A percentile compares a stretch with the other conserved stretches of the same genome.
phyloP scores from a whole-genome alignment of 2,888 invertebrate species.

The Uropetala carovei region DNA sequence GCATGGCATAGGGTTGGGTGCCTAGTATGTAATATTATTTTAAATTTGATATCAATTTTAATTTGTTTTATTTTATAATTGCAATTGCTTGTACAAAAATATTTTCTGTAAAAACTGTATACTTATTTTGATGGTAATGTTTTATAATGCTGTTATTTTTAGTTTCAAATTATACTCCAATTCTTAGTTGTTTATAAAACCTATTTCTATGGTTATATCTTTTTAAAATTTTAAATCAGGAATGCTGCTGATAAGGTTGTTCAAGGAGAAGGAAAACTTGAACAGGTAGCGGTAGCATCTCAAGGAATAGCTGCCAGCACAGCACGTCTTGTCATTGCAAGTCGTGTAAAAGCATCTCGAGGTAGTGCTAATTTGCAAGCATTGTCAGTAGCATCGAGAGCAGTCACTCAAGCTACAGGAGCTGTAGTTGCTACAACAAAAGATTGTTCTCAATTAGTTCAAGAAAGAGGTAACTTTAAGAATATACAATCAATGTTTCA shows the following conservation, averaged over 20 bases:
- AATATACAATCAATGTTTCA: no score
- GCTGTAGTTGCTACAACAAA: constrained; percentile 96
- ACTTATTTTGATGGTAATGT: not conserved
- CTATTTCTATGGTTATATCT: not conserved
- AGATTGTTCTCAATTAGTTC: constrained; percentile 89
- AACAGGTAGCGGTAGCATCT: constrained; percentile 96
- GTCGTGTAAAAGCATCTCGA: constrained; percentile 95
- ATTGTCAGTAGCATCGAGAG: constrained; percentile 90
- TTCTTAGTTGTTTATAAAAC: not conserved
- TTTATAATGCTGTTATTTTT: not conserved
- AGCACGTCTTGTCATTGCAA: constrained; percentile 97
- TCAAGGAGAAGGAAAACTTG: constrained; percentile 89
- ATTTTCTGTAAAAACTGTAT: constrained; percentile 47
- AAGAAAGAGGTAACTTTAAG: constrained; percentile 82
- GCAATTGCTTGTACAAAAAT: constrained; percentile 12
- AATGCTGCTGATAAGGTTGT: constrained; percentile 96
- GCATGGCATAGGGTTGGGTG: no score
- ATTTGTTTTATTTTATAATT: constrained; percentile 53
- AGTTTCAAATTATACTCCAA: not conserved
- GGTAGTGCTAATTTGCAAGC: constrained; percentile 87
- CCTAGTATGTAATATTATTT: no score
- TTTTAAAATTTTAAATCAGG: constrained; percentile 75
- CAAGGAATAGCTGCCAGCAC: constrained; percentile 98
- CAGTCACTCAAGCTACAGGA: constrained; percentile 94
- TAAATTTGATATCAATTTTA: no score